Conservation (phyloP, 1,140 invertebrate genomes). For the Drosophila auraria region DNA sequence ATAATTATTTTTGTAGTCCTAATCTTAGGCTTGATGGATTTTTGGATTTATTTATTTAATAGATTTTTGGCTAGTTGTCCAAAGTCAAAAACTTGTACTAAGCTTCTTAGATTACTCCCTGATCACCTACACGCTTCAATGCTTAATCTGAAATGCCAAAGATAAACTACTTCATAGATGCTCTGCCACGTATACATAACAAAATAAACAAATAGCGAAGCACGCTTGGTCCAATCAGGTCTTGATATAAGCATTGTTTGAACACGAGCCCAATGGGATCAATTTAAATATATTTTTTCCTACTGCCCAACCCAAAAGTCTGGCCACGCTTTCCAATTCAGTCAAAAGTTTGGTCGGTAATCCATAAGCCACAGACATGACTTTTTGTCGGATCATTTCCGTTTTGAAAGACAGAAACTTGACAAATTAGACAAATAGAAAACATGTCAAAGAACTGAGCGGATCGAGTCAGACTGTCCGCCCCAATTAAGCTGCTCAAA, state of each 20-base stretch:
- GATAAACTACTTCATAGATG: constrained; percentile 30
- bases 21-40: too few species aligned
- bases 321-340: constrained; percentile 61
- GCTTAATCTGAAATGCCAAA: neutral
- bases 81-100: neutral
- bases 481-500: constrained; percentile 73
- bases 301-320: constrained; percentile 4
- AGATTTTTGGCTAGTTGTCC: neutral
- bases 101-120: constrained; percentile 1
- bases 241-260: constrained; percentile 68
- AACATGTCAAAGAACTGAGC: constrained; percentile 79
- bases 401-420: constrained; percentile 53
- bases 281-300: constrained; percentile 67
- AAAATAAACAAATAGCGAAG: constrained; percentile 41
- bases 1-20: too few species aligned
- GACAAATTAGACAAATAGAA: constrained; percentile 83
- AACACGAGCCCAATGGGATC: constrained; percentile 71
- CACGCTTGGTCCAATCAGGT: constrained; percentile 45
- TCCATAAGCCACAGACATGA: constrained; percentile 35
- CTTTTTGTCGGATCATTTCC: constrained; percentile 74
- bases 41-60: too few species aligned
- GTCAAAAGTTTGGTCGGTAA: constrained; percentile 6
- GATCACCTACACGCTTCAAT: neutral
- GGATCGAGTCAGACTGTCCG: constrained; percentile 45
- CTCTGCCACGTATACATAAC: constrained; percentile 24